phyloP scores from a whole-genome alignment of 2,113 vertebrate genomes.

The Bolborhynchus lineola region DNA sequence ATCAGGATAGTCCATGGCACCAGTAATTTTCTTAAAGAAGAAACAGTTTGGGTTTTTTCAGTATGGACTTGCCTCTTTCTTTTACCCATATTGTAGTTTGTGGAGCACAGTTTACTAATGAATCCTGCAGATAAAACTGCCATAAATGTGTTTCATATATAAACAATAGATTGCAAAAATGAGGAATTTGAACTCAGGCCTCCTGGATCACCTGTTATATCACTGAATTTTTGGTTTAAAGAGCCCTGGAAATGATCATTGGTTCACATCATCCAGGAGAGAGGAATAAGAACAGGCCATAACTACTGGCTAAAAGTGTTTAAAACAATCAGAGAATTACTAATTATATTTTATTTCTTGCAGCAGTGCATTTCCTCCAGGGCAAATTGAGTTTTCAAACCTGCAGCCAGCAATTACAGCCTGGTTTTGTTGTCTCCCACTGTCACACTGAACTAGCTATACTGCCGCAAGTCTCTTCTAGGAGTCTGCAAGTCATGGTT shows the following conservation, averaged over 20 bases:
- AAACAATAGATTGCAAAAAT: background rate
- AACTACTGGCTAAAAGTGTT: background rate
- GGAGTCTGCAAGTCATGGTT: background rate
- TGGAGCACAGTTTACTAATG: background rate
- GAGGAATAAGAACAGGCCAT: background rate
- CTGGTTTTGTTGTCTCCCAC: rapidly evolving
- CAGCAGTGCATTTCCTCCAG: background rate
- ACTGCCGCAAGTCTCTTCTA: background rate
- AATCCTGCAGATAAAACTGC: background rate
- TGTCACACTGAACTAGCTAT: background rate
- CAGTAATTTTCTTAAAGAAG: background rate
- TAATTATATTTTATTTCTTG: background rate
- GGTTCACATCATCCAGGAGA: background rate
- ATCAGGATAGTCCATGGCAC: background rate
- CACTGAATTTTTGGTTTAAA: background rate
- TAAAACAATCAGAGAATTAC: background rate
- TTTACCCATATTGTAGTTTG: background rate
- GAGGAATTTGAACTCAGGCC: background rate
- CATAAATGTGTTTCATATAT: background rate
- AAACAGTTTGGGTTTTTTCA: rapidly evolving
- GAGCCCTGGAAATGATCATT: background rate
- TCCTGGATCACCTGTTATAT: background rate
- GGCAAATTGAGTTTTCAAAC: background rate
- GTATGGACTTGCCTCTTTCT: background rate
- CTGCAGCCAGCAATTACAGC: background rate